Evolutionary conservation across 2,113 vertebrate species (phyloP), one percentile per base, ranked within the genome.

Genomic region (Macheiramphus alcinus): DNA sequence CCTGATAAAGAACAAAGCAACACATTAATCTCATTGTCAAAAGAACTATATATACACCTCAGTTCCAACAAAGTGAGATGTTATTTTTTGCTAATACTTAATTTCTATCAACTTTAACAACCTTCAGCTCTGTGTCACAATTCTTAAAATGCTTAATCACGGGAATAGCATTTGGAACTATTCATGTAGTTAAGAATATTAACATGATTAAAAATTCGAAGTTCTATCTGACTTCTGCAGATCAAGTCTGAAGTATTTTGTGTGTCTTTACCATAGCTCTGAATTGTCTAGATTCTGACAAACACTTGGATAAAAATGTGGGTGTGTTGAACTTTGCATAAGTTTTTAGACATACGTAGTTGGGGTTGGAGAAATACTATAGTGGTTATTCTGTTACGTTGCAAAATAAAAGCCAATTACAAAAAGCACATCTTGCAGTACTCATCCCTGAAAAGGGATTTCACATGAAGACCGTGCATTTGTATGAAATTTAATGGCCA

Each of bases 401-500:
- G 55, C 23, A 93, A 80, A 79, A 72, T 88, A 63, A 88, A 67
- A 88, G 19, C 10, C 29, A 73, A 4, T 63, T 95, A 58, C 55
- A 59, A 56, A 94, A 94, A 74, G 31, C 26, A 32, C 17, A 32
- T 78, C 59, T 72, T 94, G 90, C 63, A 87, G 79, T 81, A 43
- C 61, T 88, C 74, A 53, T 88, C 81, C 56, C 80, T 16, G 23
- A 78, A 85, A 92, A 80, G 81, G 71, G 21, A 65, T 98, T 97
- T 97, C 87, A 79, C 23, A 29, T 66, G 65, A 93, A 80, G 91
- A 67, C 42, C 91, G 21, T 52, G 76, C 87, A 80, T 94, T 96
- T 95, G 83, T 97, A 79, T 70, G 89, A 95, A 95, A 95, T 93
- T 94, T 94, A 81, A 78, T 73, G 75, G 91, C 76, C 68, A 53